Base-by-base conservation (phyloP, 2,797 vertebrate genomes). In the Falco berigora region DNA sequence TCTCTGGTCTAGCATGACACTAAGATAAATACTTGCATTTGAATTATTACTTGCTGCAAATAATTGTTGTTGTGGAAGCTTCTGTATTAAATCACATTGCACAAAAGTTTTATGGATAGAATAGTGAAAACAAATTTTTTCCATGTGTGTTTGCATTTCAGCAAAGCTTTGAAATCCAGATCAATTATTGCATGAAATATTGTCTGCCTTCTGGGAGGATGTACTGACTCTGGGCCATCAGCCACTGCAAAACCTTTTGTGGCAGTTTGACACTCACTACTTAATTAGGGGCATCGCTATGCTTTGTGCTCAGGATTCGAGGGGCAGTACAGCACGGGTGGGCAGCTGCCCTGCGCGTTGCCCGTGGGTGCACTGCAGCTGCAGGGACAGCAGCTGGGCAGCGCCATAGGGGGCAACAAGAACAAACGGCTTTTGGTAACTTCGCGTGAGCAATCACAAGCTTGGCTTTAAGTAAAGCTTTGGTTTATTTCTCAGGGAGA, bases 211-310 rank as follows among this genome's bases (percentile, higher is more conserved):
- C 72, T 7, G 27, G 36, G 62, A 34, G n/a, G 1, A 0, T 1
- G 44, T 18, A 67, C 82, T 49, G 58, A 6, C n/a, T 66, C 40
- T 20, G 68, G 62, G 67, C 62, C 56, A 4, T 21, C 0, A 0
- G 58, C 86, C 19, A 11, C 8, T 13, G 59, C 73, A 67, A 27
- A 58, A 6, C 38, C 8, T 0, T 20, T 1, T 0, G 14, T 17
- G 74, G 53, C 74, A 52, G 42, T 10, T 2, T 0, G 44, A 5
- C 3, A 4, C 67, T 82, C 30, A 0, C 5, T 9, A 0, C 12
- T 21, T 12, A 28, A 23, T 14, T 21, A 34, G 14, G 25, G 25
- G 42, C 68, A 27, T 3, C 3, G 0, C 3, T 14, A 2, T 1
- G 59, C 8, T 27, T 10, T 1, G 11, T 3, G 68, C 24, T 17